phyloP scores from a whole-genome alignment of 2,113 vertebrate species.

The Tupaia tana region DNA sequence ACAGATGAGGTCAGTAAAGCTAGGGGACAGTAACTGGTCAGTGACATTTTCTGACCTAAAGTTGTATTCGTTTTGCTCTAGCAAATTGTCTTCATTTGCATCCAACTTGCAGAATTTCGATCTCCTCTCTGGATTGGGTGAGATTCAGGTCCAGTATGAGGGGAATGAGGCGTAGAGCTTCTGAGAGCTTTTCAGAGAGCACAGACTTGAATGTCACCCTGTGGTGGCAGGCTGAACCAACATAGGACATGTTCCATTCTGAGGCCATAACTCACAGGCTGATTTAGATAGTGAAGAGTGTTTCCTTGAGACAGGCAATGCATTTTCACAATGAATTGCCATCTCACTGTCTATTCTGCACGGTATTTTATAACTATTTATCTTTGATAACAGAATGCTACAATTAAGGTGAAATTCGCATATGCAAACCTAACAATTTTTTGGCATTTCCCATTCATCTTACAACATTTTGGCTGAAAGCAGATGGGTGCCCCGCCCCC shows the following conservation, averaged over 20 bases:
- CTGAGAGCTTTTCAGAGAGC: slow-evolving; percentile 7
- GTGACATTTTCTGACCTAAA: neutral
- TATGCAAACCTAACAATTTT: slow-evolving; percentile 63
- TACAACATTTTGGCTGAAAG: slow-evolving; percentile 44
- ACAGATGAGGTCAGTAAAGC: neutral
- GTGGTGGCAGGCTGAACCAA: neutral
- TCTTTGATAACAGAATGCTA: slow-evolving; percentile 67
- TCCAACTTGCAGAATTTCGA: neutral
- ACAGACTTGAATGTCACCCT: neutral
- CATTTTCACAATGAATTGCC: slow-evolving; percentile 73
- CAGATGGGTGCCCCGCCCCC: neutral
- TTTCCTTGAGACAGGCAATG: slow-evolving; percentile 41
- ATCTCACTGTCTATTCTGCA: slow-evolving; percentile 10
- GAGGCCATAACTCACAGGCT: slow-evolving; percentile 64
- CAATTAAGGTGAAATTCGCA: slow-evolving; percentile 69
- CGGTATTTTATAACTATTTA: slow-evolving; percentile 47
- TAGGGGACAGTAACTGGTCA: neutral
- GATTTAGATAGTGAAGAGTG: slow-evolving; percentile 53
- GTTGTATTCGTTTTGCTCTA: neutral
- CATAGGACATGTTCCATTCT: neutral
- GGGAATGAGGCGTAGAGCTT: rapidly evolving
- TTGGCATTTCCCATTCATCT: slow-evolving; percentile 61
- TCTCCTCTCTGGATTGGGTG: too few relatives aligned
- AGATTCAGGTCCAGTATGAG: neutral
- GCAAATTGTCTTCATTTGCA: neutral